phyloP scores from a whole-genome alignment of 2,888 invertebrate genomes.

The Scrobipalpa atriplicella region DNA sequence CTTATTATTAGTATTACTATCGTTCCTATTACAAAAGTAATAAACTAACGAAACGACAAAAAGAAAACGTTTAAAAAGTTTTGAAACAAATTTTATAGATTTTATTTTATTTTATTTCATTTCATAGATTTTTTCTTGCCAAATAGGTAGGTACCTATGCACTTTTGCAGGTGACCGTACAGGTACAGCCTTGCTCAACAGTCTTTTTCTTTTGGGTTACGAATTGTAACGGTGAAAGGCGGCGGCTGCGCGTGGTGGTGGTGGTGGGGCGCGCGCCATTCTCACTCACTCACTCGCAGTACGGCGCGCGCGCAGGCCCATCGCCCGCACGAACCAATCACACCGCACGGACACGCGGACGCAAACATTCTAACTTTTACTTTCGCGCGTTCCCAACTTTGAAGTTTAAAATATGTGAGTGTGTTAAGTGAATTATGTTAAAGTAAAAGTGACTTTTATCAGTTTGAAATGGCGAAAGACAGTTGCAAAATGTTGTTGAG shows the following conservation, averaged over 20 bases:
- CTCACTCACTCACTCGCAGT: conserved; percentile 48
- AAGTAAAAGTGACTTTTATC: conserved; percentile 58
- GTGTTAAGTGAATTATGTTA: conserved; percentile 46
- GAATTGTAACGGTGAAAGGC: conserved; percentile 72
- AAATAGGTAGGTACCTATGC: too few species aligned
- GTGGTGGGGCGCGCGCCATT: conserved; percentile 6
- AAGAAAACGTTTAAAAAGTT: too few species aligned
- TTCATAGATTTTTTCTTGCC: too few species aligned
- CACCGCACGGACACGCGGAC: conserved; percentile 19
- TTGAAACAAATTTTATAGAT: too few species aligned
- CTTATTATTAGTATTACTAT: too few species aligned
- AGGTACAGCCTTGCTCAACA: conserved; percentile 77
- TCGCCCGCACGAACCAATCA: not conserved
- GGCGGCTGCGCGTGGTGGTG: conserved; percentile 50
- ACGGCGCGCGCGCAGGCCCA: conserved; percentile 47
- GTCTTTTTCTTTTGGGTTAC: conserved; percentile 72
- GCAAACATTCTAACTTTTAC: conserved; percentile 49
- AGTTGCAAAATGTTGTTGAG: conserved; percentile 72
- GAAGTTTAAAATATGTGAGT: conserved; percentile 42
- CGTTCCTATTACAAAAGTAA: too few species aligned
- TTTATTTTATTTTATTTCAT: too few species aligned
- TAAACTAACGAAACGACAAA: too few species aligned
- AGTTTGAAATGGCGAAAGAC: conserved; percentile 46
- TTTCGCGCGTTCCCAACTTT: conserved; percentile 55
- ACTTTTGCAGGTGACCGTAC: too few species aligned